Evolutionary conservation across 23 tunicate species (phyloP).

Genomic region (Trididemnum miniatum): DNA sequence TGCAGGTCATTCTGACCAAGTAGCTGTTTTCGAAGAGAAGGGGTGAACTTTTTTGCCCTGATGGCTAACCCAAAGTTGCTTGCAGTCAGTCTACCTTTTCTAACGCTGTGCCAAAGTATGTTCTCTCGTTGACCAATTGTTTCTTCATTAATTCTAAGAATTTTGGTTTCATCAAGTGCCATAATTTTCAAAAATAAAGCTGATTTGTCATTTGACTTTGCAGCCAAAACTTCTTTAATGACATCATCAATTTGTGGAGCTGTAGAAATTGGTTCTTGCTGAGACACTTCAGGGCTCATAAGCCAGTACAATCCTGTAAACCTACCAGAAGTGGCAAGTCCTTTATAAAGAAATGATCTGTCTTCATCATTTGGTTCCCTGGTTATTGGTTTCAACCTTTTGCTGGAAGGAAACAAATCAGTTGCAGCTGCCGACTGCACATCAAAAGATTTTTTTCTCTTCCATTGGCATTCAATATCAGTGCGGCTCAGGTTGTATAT

Average conservation of each 20-base stretch:
- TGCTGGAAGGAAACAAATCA: neutral
- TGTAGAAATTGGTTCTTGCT: neutral
- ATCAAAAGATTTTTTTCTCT: neutral
- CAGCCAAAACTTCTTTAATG: neutral
- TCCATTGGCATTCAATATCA: neutral
- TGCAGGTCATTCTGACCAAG: neutral
- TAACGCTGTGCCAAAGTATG: neutral
- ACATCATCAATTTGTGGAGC: neutral
- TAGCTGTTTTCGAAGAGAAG: neutral
- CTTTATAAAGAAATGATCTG: neutral
- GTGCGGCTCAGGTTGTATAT: neutral
- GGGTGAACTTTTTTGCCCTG: neutral
- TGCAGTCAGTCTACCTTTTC: neutral
- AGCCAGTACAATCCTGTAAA: neutral
- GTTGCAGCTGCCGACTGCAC: neutral
- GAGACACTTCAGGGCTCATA: neutral
- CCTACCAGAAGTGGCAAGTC: neutral
- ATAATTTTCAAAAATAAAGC: neutral
- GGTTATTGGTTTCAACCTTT: neutral
- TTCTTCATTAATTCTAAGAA: neutral
- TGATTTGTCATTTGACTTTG: neutral
- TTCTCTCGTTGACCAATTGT: neutral
- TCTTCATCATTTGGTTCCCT: neutral
- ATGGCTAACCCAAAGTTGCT: neutral
- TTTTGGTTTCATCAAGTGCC: neutral